A percentile compares a stretch with the other conserved stretches of the same genome.
phyloP scores from a whole-genome alignment of 2,888 invertebrate genomes.

The Tryphoninae sp. region DNA sequence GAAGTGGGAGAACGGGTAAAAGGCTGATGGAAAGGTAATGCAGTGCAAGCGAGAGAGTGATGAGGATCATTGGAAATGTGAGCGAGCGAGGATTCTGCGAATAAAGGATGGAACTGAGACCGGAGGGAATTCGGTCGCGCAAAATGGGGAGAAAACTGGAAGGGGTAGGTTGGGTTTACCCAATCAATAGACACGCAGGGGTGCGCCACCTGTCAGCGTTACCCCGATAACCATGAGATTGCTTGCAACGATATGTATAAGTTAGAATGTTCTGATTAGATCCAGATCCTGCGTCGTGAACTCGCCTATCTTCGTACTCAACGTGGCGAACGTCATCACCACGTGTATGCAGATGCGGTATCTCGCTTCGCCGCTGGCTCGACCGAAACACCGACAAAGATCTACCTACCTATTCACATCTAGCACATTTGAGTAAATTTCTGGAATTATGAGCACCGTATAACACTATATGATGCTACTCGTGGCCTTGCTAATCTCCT shows the following conservation, averaged over 20 bases:
- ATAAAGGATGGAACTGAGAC: constrained; percentile 53
- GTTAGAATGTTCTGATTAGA: constrained; percentile 41
- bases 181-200: constrained; percentile 77
- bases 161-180: constrained; percentile 69
- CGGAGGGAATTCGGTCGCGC: constrained; percentile 41
- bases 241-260: constrained; percentile 48
- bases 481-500: too few species aligned
- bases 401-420: too few species aligned
- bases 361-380: too few species aligned
- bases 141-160: constrained; percentile 57
- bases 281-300: constrained; percentile 3
- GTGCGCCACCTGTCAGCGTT: constrained; percentile 76
- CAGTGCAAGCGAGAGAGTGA: constrained; percentile 29
- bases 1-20: constrained; percentile 22
- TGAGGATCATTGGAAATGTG: constrained; percentile 11
- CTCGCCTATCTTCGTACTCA: neutral
- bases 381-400: too few species aligned
- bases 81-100: constrained; percentile 45
- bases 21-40: constrained; percentile 28
- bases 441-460: too few species aligned
- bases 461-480: too few species aligned
- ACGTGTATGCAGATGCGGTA: too few species aligned
- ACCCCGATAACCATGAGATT: constrained; percentile 68
- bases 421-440: too few species aligned
- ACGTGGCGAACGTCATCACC: too few species aligned